These are phyloP conservation scores for Calyptomena viridis DNA, from an alignment of 2,113 vertebrate genomes.

Conservation along the genomic window DNA sequence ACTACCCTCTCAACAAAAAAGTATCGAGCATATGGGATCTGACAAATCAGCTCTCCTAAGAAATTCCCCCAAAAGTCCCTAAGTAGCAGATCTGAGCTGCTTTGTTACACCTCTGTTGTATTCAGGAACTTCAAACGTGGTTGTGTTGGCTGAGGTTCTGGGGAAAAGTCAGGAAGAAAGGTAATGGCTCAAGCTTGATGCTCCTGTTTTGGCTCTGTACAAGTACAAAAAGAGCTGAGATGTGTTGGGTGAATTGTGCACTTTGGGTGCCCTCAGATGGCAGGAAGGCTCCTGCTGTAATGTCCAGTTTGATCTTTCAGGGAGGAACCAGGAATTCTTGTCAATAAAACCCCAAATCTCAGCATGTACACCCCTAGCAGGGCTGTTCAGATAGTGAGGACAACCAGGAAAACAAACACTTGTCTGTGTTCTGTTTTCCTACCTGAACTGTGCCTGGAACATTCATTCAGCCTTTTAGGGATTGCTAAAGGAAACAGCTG, in stretches of 20 bases:
- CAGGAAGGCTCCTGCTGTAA: not conserved
- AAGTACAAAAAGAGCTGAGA: not conserved
- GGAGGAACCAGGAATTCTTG: not conserved
- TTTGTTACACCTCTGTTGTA: not conserved
- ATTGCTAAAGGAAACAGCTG: rapidly evolving
- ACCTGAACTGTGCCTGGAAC: not conserved
- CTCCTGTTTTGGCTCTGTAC: not conserved
- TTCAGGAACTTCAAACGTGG: not conserved
- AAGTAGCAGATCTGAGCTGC: not conserved
- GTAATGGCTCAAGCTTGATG: not conserved
- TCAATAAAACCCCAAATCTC: not conserved
- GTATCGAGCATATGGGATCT: not conserved
- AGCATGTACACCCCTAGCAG: rapidly evolving
- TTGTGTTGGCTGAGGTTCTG: not conserved
- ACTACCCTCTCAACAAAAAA: not conserved
- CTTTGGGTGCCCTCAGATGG: not conserved
- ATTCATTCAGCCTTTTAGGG: not conserved
- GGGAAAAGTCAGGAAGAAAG: not conserved
- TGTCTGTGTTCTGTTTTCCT: not conserved
- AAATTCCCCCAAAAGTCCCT: not conserved
- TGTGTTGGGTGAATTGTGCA: not conserved
- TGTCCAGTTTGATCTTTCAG: not conserved
- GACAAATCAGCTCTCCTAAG: not conserved
- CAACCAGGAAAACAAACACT: not conserved
- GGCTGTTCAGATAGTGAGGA: not conserved